Percentiles rank a stretch among this genome's conserved stretches.
These are phyloP conservation scores for Amphipoea lucens DNA, from an alignment of 2,888 invertebrate species.

Conservation along the genomic window DNA sequence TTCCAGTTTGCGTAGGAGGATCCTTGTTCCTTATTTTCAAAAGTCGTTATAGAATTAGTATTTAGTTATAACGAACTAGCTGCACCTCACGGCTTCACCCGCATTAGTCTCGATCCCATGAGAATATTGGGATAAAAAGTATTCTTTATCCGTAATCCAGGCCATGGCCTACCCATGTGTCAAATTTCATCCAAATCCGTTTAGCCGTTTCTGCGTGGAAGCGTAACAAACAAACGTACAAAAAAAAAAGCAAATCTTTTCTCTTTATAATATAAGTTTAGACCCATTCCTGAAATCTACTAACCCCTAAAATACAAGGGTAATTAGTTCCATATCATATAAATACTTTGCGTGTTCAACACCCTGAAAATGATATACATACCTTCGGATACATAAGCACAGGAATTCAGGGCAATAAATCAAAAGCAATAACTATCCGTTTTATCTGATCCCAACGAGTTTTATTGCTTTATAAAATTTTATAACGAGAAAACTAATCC, in stretches of 20 bases:
- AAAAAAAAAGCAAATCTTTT: not conserved
- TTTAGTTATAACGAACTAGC: not conserved
- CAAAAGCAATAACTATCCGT: slow-evolving; percentile 49
- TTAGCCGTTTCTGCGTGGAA: not conserved
- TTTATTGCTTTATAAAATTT: slow-evolving; percentile 65
- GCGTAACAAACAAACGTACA: not conserved
- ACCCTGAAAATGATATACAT: slow-evolving; percentile 50
- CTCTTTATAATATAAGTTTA: not conserved
- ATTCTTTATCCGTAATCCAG: not conserved
- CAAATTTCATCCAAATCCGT: not conserved
- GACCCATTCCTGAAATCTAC: slow-evolving; percentile 3
- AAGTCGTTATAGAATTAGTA: not conserved
- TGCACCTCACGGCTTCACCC: not conserved
- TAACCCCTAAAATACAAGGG: slow-evolving; percentile 9
- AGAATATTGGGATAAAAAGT: not conserved
- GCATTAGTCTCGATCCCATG: not conserved
- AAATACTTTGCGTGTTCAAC: slow-evolving; percentile 46
- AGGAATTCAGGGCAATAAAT: slow-evolving; percentile 45
- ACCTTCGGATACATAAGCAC: slow-evolving; percentile 32
- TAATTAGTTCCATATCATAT: slow-evolving; percentile 17
- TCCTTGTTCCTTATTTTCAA: not conserved
- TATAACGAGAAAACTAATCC: slow-evolving; percentile 66
- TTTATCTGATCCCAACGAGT: slow-evolving; percentile 54
- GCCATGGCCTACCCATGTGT: not conserved
- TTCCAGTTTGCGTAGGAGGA: not conserved